Base-by-base conservation (phyloP, 2,113 vertebrate species). In the Varanus komodoensis region DNA sequence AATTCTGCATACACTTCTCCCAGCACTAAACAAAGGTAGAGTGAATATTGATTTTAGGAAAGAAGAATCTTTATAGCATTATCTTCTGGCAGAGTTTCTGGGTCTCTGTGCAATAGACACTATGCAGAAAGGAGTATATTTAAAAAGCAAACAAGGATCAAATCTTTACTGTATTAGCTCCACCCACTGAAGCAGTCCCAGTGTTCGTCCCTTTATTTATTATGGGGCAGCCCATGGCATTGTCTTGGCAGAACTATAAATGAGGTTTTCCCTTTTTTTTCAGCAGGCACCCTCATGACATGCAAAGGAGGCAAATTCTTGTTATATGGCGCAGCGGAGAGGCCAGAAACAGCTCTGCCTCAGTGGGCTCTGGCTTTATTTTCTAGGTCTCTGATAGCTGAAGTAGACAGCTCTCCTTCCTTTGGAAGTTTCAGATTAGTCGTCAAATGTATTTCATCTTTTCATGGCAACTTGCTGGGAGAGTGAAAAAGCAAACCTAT, bases 301-400 rank as follows among this genome's bases (percentile, higher is more conserved):
- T 8, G 23, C 8, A 29, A 73, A 64, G 44, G 67, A 64, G 27
- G 34, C 71, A 64, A 32, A 61, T 74, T 83, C 25, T 21, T 38
- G 34, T 44, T 52, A 82, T 50, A 44, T 25, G 54, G 48, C 23
- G 29, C 2, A 52, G 8, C 1, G 27, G 50, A 57, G n/a, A 52
- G 32, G 8, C 17, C 54, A 71, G 50, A 38, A 61, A 38, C 14
- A 38, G 3, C 25, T 27, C 27, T 2, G 9, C 19, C 21, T 34
- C 75, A 88, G 15, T 19, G 87, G 11, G 77, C 69, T 34, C 67
- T 71, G 7, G 54, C 68, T 82, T 89, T 74, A 52, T 29, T 89
- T 89, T 89, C 80, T 83, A 89, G 87, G 87, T 89, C 68, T 48
- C 87, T 23, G 52, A 75, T 61, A 17, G 80, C 74, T 83, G 68